Conservation (phyloP, 2,888 invertebrate genomes). For the Diloba caeruleocephala region DNA sequence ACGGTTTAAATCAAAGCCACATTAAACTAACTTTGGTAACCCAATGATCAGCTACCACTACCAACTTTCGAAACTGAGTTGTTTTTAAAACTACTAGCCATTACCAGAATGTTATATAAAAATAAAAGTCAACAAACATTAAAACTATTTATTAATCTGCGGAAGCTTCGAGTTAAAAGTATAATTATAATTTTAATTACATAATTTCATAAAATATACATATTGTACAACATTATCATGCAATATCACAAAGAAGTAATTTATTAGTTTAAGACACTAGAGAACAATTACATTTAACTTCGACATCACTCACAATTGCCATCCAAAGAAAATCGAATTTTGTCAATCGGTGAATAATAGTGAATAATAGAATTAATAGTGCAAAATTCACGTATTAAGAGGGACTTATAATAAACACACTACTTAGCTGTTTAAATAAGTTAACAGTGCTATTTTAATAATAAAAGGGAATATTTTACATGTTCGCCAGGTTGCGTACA, state of each 20-base stretch:
- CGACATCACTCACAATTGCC: conserved; percentile 29
- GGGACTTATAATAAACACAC: conserved; percentile 12
- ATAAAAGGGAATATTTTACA: neutral
- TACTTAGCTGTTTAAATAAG: neutral
- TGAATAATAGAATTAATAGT: conserved; percentile 9
- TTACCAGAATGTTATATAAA: no score
- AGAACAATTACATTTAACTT: conserved; percentile 35
- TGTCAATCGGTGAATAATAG: neutral
- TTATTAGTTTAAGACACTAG: conserved; percentile 46
- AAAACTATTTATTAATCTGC: conserved; percentile 52
- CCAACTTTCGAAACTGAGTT: no score
- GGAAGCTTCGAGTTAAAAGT: conserved; percentile 57
- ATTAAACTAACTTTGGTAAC: no score
- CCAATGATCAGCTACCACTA: neutral
- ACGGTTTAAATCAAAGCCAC: no score
- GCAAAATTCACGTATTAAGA: conserved; percentile 3
- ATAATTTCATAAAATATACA: conserved; percentile 66
- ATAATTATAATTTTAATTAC: conserved; percentile 54
- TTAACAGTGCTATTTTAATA: neutral
- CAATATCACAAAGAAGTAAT: conserved; percentile 44
- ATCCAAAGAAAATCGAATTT: conserved; percentile 41
- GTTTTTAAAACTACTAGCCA: no score
- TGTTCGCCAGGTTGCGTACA: neutral
- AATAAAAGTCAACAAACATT: conserved; percentile 34
- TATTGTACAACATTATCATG: conserved; percentile 57